Conservation (phyloP, 2,113 vertebrate species). For the Calyptomena viridis region DNA sequence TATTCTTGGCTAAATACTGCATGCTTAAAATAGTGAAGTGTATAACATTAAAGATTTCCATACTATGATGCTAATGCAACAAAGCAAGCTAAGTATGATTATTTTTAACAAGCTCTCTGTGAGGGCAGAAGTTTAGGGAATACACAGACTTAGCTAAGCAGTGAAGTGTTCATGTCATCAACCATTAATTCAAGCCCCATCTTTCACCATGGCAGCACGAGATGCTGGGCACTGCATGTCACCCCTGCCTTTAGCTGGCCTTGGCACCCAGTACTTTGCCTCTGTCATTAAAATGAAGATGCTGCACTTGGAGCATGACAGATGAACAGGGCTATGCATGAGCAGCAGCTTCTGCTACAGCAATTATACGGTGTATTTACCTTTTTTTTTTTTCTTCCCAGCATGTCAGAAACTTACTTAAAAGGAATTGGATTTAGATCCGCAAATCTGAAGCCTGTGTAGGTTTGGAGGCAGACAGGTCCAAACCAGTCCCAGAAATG, state of each 20-base stretch:
- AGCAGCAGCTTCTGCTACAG: not conserved
- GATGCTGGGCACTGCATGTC: not conserved
- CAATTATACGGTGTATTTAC: accelerated
- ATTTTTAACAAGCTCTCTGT: not conserved
- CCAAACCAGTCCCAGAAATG: not conserved
- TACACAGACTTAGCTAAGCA: accelerated
- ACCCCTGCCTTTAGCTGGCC: not conserved
- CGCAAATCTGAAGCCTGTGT: not conserved
- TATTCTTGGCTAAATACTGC: accelerated
- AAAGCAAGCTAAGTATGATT: not conserved
- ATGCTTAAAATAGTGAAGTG: not conserved
- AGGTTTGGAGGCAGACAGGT: accelerated
- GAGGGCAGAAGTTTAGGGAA: not conserved
- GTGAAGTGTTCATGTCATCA: not conserved
- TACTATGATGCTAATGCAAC: accelerated
- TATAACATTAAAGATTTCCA: not conserved
- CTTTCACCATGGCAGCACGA: not conserved
- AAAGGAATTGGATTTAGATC: not conserved
- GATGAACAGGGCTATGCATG: not conserved
- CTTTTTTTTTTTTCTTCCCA: not conserved
- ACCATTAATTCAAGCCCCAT: not conserved
- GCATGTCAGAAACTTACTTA: not conserved
- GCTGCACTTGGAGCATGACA: not conserved
- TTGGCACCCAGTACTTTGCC: not conserved
- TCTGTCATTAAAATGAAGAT: not conserved